Evolutionary conservation across 2,888 invertebrate species (phyloP).

Genomic region (Piscicola geometra): DNA sequence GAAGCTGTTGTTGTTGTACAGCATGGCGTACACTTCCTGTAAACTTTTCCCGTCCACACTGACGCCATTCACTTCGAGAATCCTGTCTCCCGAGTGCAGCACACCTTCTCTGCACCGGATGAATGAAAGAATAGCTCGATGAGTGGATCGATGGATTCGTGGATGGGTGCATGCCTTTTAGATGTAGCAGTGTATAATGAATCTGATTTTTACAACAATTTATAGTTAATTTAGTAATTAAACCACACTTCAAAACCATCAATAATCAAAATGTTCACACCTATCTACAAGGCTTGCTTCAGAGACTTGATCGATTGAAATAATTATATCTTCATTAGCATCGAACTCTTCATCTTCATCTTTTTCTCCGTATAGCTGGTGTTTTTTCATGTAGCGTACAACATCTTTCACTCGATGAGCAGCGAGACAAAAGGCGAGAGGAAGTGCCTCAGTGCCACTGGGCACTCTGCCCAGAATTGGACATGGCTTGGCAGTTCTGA

Average conservation of each 20-base stretch:
- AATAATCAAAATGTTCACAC: too few species aligned
- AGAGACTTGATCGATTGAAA: not conserved
- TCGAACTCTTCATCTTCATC: not conserved
- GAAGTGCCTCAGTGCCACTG: not conserved
- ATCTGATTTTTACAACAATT: too few species aligned
- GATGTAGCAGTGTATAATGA: too few species aligned
- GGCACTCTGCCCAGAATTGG: not conserved
- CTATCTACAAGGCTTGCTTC: conserved; percentile 5
- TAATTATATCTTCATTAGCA: not conserved
- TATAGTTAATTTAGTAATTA: too few species aligned
- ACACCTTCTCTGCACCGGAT: conserved; percentile 11
- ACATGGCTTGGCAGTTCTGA: not conserved
- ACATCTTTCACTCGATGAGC: not conserved
- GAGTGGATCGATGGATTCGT: too few species aligned
- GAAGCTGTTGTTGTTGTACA: not conserved
- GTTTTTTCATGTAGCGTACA: not conserved
- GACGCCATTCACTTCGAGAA: conserved; percentile 26
- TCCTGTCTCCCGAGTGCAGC: conserved; percentile 23
- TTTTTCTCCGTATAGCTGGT: not conserved
- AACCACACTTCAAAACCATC: too few species aligned
- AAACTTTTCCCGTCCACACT: conserved; percentile 5
- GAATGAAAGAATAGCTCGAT: not conserved
- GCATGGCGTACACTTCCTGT: not conserved
- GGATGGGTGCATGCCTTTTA: too few species aligned
- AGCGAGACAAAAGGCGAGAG: not conserved